phyloP scores from a whole-genome alignment of 2,113 vertebrate species.

The Corythaeola cristata region DNA sequence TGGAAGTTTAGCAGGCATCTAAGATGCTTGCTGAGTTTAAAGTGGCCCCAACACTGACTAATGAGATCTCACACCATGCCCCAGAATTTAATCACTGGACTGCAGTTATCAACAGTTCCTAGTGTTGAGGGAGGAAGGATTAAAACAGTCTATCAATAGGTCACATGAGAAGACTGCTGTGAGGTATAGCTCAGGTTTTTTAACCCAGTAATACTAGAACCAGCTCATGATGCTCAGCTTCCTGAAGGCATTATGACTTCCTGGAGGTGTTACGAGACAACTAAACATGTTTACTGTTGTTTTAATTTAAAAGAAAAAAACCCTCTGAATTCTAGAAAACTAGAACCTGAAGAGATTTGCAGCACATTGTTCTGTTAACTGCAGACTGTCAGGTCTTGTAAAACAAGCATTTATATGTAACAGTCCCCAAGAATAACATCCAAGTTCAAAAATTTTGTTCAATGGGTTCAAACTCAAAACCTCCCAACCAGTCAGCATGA shows the following conservation, averaged over 20 bases:
- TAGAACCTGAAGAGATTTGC: not conserved
- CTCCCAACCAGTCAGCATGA: not conserved
- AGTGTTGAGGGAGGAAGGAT: not conserved
- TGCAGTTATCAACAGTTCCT: not conserved
- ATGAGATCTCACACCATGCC: constrained; percentile 55
- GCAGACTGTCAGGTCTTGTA: not conserved
- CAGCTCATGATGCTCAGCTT: not conserved
- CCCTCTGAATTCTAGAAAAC: not conserved
- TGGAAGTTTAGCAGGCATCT: constrained; percentile 41
- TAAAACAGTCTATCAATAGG: not conserved
- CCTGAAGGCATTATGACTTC: not conserved
- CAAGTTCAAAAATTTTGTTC: not conserved
- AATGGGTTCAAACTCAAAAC: not conserved
- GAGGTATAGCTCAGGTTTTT: not conserved
- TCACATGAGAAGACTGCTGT: not conserved
- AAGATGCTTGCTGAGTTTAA: constrained; percentile 41
- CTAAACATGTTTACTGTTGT: not conserved
- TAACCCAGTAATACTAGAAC: not conserved
- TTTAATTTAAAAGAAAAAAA: not conserved
- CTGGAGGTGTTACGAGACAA: not conserved
- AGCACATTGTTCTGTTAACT: not conserved
- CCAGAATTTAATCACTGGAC: constrained; percentile 24
- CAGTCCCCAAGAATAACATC: not conserved
- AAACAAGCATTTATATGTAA: not conserved
- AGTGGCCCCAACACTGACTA: constrained; percentile 1